phyloP scores from a whole-genome alignment of 2,113 vertebrate species.

The Prolemur simus region DNA sequence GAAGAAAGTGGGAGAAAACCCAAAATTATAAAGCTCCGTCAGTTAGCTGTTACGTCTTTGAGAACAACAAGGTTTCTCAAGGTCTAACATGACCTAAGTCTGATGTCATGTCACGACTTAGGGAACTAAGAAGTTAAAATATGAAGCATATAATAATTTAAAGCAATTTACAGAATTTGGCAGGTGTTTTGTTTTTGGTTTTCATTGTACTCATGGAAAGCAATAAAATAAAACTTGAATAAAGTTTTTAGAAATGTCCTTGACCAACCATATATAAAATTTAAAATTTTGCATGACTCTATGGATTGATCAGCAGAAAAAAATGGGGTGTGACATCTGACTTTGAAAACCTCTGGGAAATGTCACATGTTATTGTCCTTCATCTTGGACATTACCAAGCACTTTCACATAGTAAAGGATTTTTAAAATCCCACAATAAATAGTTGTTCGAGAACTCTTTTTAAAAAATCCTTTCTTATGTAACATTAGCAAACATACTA shows the following conservation, averaged over 20 bases:
- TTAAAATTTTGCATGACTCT: not conserved
- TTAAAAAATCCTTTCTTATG: not conserved
- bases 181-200: not conserved
- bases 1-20: not conserved
- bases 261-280: not conserved
- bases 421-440: not conserved
- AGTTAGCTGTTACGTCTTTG: not conserved
- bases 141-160: not conserved
- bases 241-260: not conserved
- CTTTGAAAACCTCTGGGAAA: not conserved
- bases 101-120: not conserved
- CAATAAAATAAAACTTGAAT: not conserved
- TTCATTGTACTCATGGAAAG: not conserved
- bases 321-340: accelerated
- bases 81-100: not conserved
- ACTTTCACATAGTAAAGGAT: not conserved
- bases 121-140: not conserved
- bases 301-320: not conserved
- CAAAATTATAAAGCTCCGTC: not conserved
- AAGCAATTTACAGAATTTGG: not conserved
- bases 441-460: not conserved
- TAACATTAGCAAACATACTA: not conserved
- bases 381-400: not conserved
- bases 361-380: not conserved
- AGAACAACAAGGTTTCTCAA: not conserved